Base-by-base conservation (phyloP, 1,140 invertebrate genomes). In the Leptinotarsa defecta region DNA sequence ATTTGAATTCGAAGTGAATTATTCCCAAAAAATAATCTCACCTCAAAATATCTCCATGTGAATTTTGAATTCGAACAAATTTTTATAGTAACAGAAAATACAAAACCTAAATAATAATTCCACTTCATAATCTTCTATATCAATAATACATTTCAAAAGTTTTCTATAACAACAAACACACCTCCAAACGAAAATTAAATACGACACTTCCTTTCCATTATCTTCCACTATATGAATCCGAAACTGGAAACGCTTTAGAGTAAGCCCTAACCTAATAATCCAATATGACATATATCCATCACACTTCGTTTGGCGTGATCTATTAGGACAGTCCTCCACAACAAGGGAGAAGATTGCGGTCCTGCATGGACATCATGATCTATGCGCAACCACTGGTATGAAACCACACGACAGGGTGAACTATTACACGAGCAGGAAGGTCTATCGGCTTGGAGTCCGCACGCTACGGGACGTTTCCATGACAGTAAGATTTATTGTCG, bases 371-470 rank as follows among this genome's bases (percentile, higher is more conserved):
- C 76, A 75, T 74, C 70, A 70, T 77, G 76, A 77, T 77, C 70
- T 77, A 77, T 75, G 76, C 74, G 75, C 69, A 68, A 52, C 74
- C 76, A 75, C 69, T 64, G 76, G 73, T 75, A 77, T 70, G 73
- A 65, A 68, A 77, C 76, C 76, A 70, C 76, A 22, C 74, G 76
- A 77, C 76, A 71, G 76, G 74, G 75, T 77, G 74, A 77, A 63
- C 76, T 68, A 77, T 74, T 34, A 73, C 68, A 68, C 62, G 71
- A 43, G 76, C 68, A 68, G 76, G 71, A 70, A 57, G 72, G 67
- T n/a, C 34, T 68, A 43, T 68, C 43, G n/a, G 19, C n/a, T 43
- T 3, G 67, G 67, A 15, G 43, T 19, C 43, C 8, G 8, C 67
- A 43, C 24, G 24, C 24, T 17, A 68, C 43, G 43, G 67, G 52